A percentile compares a stretch with the other conserved stretches of the same genome.
These are phyloP conservation scores for Pseudomyrmex dendroicus DNA, from an alignment of 1,140 invertebrate species.

Conservation along the genomic window DNA sequence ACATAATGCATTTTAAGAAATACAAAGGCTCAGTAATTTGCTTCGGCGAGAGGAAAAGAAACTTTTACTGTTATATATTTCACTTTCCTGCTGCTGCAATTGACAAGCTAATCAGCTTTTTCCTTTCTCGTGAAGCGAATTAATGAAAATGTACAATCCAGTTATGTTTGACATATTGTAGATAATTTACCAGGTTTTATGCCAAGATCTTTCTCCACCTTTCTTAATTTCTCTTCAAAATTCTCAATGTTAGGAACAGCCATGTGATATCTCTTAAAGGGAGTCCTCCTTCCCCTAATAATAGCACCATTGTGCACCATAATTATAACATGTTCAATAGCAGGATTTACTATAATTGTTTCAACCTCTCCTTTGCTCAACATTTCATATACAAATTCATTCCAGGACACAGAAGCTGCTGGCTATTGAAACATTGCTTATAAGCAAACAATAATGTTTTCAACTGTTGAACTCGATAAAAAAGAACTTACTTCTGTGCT, in stretches of 20 bases:
- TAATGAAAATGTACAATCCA: neutral
- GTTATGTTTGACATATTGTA: neutral
- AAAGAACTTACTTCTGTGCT: constrained; percentile 29
- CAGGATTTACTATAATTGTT: constrained; percentile 93
- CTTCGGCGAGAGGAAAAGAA: too few species aligned
- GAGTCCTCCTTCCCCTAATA: constrained; percentile 91
- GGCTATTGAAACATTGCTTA: neutral
- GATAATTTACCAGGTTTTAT: constrained; percentile 87
- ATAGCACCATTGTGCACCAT: constrained; percentile 94
- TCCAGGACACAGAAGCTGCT: constrained; percentile 90
- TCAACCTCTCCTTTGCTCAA: constrained; percentile 96
- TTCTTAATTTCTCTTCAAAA: constrained; percentile 95
- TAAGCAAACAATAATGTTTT: neutral
- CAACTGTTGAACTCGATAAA: neutral
- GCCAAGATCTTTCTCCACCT: constrained; percentile 92
- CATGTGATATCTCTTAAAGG: constrained; percentile 89
- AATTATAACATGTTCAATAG: constrained; percentile 93
- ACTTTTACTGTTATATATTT: too few species aligned
- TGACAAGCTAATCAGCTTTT: too few species aligned
- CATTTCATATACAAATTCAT: constrained; percentile 97
- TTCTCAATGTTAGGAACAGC: constrained; percentile 90
- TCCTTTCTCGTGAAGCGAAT: too few species aligned
- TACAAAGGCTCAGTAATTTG: too few species aligned
- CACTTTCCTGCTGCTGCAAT: too few species aligned
- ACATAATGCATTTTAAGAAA: too few species aligned